A percentile compares a stretch with the other conserved stretches of the same genome.
Conservation (phyloP, 2,888 invertebrate species). For the Chymomyza caudatula region DNA sequence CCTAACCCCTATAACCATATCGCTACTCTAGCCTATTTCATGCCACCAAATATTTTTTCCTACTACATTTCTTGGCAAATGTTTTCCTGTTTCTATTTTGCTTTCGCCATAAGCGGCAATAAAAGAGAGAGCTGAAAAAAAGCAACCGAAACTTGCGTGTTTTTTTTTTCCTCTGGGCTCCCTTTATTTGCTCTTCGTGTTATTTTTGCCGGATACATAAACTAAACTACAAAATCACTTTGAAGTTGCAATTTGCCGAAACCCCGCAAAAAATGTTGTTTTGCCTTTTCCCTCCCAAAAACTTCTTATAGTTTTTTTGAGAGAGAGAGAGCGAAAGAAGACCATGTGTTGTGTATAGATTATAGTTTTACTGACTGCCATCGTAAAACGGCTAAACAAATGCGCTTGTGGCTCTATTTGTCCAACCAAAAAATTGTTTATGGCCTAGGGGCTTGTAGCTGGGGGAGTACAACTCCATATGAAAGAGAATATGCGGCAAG, state of each 20-base stretch:
- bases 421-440: constrained; percentile 45
- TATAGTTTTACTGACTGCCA: not conserved
- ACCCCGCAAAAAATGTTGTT: not conserved
- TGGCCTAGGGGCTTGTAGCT: constrained; percentile 20
- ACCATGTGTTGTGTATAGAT: not conserved
- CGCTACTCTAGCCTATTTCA: not conserved
- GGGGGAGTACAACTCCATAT: constrained; percentile 7
- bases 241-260: constrained; percentile 29
- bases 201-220: constrained; percentile 41
- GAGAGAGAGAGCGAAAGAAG: too few relatives aligned
- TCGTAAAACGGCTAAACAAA: constrained; percentile 49
- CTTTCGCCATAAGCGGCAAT: constrained; percentile 12
- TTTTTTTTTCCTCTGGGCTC: not conserved
- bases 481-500: not conserved
- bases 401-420: constrained; percentile 44
- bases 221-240: constrained; percentile 59
- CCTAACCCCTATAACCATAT: not conserved
- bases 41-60: not conserved
- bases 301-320: not conserved
- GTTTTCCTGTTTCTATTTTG: constrained; percentile 5
- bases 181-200: not conserved
- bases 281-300: constrained; percentile 8
- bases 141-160: constrained; percentile 30
- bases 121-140: constrained; percentile 14
- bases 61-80: constrained; percentile 8